Conservation (phyloP, 2,113 vertebrate species). For the Tiliqua scincoides region DNA sequence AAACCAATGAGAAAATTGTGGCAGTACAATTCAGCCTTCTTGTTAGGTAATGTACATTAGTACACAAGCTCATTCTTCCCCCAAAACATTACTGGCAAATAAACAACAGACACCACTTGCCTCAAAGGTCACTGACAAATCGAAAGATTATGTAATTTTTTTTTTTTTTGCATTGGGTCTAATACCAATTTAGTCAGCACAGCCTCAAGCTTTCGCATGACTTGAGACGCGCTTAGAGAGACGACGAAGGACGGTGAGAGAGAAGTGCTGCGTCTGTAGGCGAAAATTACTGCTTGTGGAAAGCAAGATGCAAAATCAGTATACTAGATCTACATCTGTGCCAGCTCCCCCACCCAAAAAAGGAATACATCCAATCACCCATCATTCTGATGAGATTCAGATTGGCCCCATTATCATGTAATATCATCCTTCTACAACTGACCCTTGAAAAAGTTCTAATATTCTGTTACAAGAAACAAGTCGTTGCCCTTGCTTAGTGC, state of each 20-base stretch:
- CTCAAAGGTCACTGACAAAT: conserved; percentile 72
- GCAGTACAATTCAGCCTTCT: conserved; percentile 12
- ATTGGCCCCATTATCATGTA: not conserved
- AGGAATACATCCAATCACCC: not conserved
- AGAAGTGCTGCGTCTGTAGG: not conserved
- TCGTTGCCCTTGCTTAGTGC: not conserved
- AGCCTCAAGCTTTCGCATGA: conserved; percentile 59
- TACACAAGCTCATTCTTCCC: conserved; percentile 43
- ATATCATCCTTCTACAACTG: not conserved
- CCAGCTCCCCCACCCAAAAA: not conserved
- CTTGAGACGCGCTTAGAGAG: not conserved
- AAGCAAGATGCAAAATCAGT: not conserved
- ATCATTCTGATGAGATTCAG: not conserved
- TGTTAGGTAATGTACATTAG: conserved; percentile 12
- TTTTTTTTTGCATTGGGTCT: conserved; percentile 65
- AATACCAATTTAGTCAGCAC: conserved; percentile 63
- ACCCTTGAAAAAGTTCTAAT: not conserved
- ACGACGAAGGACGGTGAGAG: not conserved
- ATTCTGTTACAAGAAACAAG: not conserved
- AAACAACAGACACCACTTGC: conserved; percentile 36
- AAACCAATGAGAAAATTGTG: not conserved
- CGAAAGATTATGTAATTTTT: conserved; percentile 59
- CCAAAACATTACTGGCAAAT: conserved; percentile 60
- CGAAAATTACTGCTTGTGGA: not conserved
- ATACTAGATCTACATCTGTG: not conserved